Conservation (phyloP, 1,140 invertebrate species). For the Bombus confusus region DNA sequence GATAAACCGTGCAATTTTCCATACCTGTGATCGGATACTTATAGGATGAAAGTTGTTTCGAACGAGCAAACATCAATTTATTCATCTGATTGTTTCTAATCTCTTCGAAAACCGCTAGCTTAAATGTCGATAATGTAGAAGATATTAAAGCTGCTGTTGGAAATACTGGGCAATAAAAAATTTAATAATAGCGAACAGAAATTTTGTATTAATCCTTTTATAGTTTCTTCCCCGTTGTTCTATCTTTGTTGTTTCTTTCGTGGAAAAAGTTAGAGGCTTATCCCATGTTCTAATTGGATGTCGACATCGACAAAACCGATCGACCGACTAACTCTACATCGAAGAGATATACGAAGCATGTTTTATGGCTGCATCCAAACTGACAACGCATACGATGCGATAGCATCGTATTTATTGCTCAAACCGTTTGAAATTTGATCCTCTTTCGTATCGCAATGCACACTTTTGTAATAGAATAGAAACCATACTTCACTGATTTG, state of each 20-base stretch:
- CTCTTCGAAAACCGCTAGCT: neutral
- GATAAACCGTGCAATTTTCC: neutral
- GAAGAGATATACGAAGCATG: no score
- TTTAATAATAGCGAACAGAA: neutral
- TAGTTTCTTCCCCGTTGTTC: neutral
- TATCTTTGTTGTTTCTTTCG: neutral
- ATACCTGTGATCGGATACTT: neutral
- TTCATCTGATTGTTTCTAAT: neutral
- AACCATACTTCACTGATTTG: no score
- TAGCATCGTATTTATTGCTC: no score
- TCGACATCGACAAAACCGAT: no score
- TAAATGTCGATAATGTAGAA: neutral
- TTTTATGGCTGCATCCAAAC: no score
- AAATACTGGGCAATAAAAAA: neutral
- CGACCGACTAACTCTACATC: no score
- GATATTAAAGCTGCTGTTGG: neutral
- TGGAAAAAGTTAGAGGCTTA: no score
- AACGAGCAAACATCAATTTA: slow-evolving; percentile 6
- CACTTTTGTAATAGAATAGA: no score
- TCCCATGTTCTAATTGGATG: no score
- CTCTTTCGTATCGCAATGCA: no score
- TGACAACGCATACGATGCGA: no score
- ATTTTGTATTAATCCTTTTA: neutral
- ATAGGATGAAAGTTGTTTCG: neutral
- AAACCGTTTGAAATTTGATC: no score